Percentiles rank a stretch among this genome's conserved stretches.
Conservation (phyloP, 2,888 invertebrate genomes). For the Apamea epomidion region DNA sequence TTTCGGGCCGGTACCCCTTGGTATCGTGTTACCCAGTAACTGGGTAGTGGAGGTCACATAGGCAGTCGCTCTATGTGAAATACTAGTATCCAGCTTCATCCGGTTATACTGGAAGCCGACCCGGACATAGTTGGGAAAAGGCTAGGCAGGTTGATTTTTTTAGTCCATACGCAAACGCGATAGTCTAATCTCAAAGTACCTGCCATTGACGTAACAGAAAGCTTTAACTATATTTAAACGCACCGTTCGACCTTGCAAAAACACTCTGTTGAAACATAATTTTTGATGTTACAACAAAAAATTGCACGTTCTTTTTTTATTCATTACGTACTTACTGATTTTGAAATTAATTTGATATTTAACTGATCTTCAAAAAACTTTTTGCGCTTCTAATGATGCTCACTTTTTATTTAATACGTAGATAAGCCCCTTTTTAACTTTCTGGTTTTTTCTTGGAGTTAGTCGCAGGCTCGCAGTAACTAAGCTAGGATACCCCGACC, state of each 20-base stretch:
- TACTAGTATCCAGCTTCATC: neutral
- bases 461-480: neutral
- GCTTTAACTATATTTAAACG: conserved; percentile 54
- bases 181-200: conserved; percentile 40
- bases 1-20: neutral
- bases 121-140: neutral
- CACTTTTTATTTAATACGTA: neutral
- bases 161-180: neutral
- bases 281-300: conserved; percentile 30
- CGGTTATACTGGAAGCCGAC: neutral
- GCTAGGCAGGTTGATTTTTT: neutral
- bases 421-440: neutral
- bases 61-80: neutral
- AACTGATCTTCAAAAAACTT: neutral
- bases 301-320: conserved; percentile 20
- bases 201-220: conserved; percentile 45
- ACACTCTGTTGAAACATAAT: conserved; percentile 16
- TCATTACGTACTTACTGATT: neutral
- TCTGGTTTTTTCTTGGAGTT: neutral
- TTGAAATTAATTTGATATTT: neutral
- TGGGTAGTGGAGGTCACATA: neutral
- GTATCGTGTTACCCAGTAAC: neutral
- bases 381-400: neutral
- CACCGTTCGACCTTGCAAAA: conserved; percentile 38
- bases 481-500: neutral